Base-by-base conservation (phyloP, 2,113 vertebrate genomes). In the Cichladusa arquata region DNA sequence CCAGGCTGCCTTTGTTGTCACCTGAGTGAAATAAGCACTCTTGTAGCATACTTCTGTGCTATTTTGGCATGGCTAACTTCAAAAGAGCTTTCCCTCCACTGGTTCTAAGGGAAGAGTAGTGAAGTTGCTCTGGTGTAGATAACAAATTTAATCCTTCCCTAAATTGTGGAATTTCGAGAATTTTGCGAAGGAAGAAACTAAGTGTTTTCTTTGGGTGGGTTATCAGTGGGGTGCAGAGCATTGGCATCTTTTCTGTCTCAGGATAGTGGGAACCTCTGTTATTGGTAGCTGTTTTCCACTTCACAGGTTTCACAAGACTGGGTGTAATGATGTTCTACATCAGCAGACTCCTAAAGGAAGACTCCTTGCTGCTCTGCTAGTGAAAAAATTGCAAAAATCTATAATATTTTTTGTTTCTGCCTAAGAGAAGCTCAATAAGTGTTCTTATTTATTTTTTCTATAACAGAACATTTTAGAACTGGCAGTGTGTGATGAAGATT, bases 381-480 rank as follows among this genome's bases (percentile, higher is more conserved):
- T 69, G 48, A 72, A 69, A 42, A 44, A 67, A 12, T 50, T 83
- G n/a, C 64, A 79, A 29, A 88, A 86, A 47, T 54, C 12, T 56
- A 1, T 60, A 77, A 13, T 7, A 1, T 1, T 22, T 12, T 74
- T 42, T 60, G 16, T 66, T 73, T 83, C 40, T 78, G 19, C 50
- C 38, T 36, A 54, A 56, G 5, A 74, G 23, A 38, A 88, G 17
- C 38, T 92, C n/a, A 48, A 0, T 77, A 74, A 80, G 4, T 93
- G 36, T 91, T 96, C 47, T 74, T 78, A 76, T 12, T 72, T 81
- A 12, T 83, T 95, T 70, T 42, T 92, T 81, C 47, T 90, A 20
- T 86, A 73, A 61, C 83, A 98, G 98, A 98, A 98, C 0, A 33
- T 98, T 81, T 92, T 98, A 78, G 97, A 98, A 81, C 47, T 98